These are phyloP conservation scores for Drosophila ironensis DNA, from an alignment of 1,140 invertebrate species.

Conservation along the genomic window DNA sequence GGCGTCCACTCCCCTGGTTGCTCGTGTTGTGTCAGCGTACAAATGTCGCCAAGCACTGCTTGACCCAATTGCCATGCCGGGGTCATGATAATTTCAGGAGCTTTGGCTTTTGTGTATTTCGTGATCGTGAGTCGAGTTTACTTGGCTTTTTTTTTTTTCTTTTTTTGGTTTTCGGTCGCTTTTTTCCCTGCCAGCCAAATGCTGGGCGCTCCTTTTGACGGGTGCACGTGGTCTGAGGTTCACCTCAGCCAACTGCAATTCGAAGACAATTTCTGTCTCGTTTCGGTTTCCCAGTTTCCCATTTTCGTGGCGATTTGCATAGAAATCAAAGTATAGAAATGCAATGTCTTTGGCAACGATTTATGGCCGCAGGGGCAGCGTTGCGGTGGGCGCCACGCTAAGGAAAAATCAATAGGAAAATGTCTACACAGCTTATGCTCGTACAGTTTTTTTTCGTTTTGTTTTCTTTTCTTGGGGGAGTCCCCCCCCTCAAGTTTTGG, in stretches of 20 bases:
- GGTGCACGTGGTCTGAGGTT: conserved; percentile 23
- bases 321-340: conserved; percentile 68
- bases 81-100: conserved; percentile 79
- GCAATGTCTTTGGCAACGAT: conserved; percentile 59
- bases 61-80: conserved; percentile 74
- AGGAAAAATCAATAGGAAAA: conserved; percentile 65
- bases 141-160: neutral
- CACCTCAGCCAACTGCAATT: conserved; percentile 30
- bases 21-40: conserved; percentile 68
- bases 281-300: conserved; percentile 29
- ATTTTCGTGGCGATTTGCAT: conserved; percentile 55
- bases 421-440: conserved; percentile 69
- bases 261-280: conserved; percentile 58
- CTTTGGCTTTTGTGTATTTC: conserved; percentile 67
- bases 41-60: conserved; percentile 64
- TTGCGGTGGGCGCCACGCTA: conserved; percentile 26
- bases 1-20: conserved; percentile 9
- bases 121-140: conserved; percentile 65
- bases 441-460: too few species aligned
- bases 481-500: conserved; percentile 13
- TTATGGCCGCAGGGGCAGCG: conserved; percentile 55
- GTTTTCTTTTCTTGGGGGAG: neutral
- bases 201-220: conserved; percentile 49
- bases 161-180: too few species aligned
- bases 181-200: neutral